Conservation (phyloP, 2,113 vertebrate genomes). For the Strix uralensis region DNA sequence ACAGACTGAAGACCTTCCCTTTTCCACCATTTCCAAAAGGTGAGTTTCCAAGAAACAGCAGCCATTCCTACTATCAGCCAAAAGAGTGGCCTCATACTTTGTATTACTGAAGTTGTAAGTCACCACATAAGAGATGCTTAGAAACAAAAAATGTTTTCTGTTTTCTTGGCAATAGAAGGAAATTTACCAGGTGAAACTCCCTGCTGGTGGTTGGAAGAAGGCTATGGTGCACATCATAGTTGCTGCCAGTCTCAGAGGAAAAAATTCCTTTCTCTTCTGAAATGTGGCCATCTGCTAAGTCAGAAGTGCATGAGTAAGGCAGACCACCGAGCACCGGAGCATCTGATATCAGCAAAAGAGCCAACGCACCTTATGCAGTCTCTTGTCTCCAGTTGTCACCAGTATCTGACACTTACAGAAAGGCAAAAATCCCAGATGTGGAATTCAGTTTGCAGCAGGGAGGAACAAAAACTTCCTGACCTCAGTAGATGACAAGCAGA, state of each 20-base stretch:
- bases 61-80: neutral
- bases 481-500: neutral
- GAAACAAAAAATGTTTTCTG: neutral
- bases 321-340: neutral
- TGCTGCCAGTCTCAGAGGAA: fast-evolving
- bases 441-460: neutral
- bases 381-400: neutral
- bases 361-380: neutral
- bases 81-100: neutral
- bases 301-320: neutral
- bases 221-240: neutral
- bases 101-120: neutral
- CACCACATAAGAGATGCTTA: neutral
- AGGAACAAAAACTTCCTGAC: neutral
- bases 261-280: neutral
- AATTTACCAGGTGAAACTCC: neutral
- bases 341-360: neutral
- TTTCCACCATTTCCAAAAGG: neutral
- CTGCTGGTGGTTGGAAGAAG: neutral
- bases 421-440: neutral
- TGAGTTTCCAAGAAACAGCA: neutral
- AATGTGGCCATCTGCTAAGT: neutral
- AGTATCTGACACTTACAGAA: neutral
- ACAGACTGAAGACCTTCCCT: neutral
- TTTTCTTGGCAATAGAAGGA: neutral